phyloP scores from a whole-genome alignment of 2,797 vertebrate genomes.

The Neopelma chrysocephalum region DNA sequence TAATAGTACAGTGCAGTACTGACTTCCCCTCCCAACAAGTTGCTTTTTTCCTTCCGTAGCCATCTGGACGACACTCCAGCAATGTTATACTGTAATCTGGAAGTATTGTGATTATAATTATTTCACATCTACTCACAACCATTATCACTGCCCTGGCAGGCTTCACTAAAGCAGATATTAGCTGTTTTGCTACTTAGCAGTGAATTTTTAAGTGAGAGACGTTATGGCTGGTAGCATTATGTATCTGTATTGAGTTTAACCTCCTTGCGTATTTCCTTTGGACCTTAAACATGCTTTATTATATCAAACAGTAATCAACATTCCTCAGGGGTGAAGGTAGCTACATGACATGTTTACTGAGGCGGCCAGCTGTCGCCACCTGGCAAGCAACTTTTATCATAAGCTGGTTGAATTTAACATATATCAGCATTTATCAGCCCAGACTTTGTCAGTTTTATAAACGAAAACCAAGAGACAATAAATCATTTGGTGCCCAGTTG shows the following conservation, averaged over 20 bases:
- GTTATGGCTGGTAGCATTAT: background rate
- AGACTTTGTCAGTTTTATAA: conserved; percentile 84
- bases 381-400: conserved; percentile 84
- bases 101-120: background rate
- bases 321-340: conserved; percentile 81
- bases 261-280: conserved; percentile 30
- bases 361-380: conserved; percentile 82
- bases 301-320: conserved; percentile 80
- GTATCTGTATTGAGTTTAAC: background rate
- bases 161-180: background rate
- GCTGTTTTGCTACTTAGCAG: background rate
- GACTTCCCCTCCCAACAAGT: background rate
- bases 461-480: conserved; percentile 72
- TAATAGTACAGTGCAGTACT: background rate
- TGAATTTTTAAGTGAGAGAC: background rate
- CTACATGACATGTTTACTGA: conserved; percentile 76
- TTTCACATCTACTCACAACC: background rate
- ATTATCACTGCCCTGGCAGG: background rate
- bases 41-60: background rate
- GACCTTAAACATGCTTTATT: conserved; percentile 71
- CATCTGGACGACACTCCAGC: background rate
- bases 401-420: conserved; percentile 80
- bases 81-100: background rate
- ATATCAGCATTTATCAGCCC: conserved; percentile 80
- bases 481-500: conserved; percentile 69